A percentile compares a stretch with the other conserved stretches of the same genome.
These are phyloP conservation scores for Chanos chanos DNA, from an alignment of 2,797 vertebrate species.

Conservation along the genomic window DNA sequence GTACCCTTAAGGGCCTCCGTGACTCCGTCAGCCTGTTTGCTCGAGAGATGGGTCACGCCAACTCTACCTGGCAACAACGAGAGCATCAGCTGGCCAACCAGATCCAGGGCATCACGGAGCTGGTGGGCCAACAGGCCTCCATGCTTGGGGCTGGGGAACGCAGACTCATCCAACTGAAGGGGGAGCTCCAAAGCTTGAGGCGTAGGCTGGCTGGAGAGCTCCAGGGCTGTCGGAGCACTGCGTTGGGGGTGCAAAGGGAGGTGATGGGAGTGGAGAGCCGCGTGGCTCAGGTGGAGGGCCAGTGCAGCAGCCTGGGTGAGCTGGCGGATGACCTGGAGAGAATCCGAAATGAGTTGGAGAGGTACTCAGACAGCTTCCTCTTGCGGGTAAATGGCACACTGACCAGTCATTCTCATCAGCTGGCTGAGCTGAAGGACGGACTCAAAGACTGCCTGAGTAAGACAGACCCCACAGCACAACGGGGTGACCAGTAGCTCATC, in stretches of 20 bases:
- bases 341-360: slow-evolving; percentile 78
- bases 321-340: slow-evolving; percentile 75
- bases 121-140: slow-evolving; percentile 83
- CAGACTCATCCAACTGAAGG: slow-evolving; percentile 83
- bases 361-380: slow-evolving; percentile 80
- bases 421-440: slow-evolving; percentile 79
- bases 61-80: slow-evolving; percentile 81
- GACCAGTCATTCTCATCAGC: slow-evolving; percentile 79
- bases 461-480: slow-evolving; percentile 58
- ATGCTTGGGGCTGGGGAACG: slow-evolving; percentile 83
- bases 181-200: slow-evolving; percentile 84
- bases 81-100: slow-evolving; percentile 83
- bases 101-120: slow-evolving; percentile 86
- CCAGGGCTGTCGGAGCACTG: slow-evolving; percentile 80
- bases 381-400: slow-evolving; percentile 82
- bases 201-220: slow-evolving; percentile 77
- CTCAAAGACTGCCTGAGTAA: slow-evolving; percentile 79
- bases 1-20: slow-evolving; percentile 88
- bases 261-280: slow-evolving; percentile 81
- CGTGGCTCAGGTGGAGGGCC: slow-evolving; percentile 80
- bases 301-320: slow-evolving; percentile 75
- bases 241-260: slow-evolving; percentile 78
- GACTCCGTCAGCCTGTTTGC: slow-evolving; percentile 86
- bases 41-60: slow-evolving; percentile 77
- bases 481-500: slow-evolving; percentile 61